Conservation (phyloP, 2,888 invertebrate genomes). For the Caenorhabditis angaria region DNA sequence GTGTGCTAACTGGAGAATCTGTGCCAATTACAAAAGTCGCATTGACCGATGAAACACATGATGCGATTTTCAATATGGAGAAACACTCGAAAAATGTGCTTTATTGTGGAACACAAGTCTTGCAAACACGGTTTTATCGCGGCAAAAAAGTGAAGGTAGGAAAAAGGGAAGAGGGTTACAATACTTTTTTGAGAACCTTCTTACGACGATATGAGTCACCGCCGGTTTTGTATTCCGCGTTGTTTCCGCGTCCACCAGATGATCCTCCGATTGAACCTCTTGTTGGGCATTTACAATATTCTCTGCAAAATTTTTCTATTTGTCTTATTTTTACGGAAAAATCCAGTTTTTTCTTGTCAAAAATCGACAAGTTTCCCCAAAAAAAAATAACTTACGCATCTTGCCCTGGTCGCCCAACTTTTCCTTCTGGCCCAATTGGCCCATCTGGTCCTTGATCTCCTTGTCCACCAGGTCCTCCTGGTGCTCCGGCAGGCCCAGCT, state of each 20-base stretch:
- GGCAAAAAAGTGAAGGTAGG: conserved; percentile 68
- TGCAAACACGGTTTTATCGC: conserved; percentile 81
- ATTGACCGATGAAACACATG: conserved; percentile 51
- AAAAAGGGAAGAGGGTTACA: not conserved
- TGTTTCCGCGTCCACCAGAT: conserved; percentile 25
- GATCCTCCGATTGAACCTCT: conserved; percentile 31
- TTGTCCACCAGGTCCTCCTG: conserved; percentile 42
- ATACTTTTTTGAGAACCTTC: conserved; percentile 12
- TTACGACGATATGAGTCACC: conserved; percentile 27
- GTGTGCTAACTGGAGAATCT: conserved; percentile 93
- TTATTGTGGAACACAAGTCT: conserved; percentile 87
- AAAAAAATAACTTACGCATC: conserved; percentile 31
- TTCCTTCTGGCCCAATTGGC: conserved; percentile 46
- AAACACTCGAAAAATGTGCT: conserved; percentile 85
- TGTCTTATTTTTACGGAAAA: too few relatives aligned
- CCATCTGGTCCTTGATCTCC: conserved; percentile 46
- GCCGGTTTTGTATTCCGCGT: conserved; percentile 25
- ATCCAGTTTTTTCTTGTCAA: not conserved
- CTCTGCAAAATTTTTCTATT: conserved; percentile 23
- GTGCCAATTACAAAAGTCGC: conserved; percentile 86
- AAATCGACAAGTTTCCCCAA: not conserved
- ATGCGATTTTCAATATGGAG: conserved; percentile 76
- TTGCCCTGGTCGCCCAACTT: conserved; percentile 43
- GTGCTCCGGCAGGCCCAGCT: conserved; percentile 45
- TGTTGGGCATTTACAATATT: conserved; percentile 37